Evolutionary conservation across 2,113 vertebrate species (phyloP).

Genomic region (Ia io): DNA sequence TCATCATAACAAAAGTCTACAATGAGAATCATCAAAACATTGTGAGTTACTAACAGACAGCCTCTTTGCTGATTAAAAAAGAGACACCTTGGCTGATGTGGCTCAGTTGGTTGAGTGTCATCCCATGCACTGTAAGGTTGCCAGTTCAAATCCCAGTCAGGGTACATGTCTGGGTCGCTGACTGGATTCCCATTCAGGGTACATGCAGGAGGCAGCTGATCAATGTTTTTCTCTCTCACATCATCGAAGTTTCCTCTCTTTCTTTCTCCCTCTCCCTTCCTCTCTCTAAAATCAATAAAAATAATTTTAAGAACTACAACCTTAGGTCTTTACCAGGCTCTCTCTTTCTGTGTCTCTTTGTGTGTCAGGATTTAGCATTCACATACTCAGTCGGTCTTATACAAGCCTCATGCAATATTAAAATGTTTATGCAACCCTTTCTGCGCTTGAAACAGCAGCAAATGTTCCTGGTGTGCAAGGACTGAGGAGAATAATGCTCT

Average conservation of each 20-base stretch:
- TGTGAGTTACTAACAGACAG: constrained; percentile 52
- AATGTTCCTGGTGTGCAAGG: constrained; percentile 70
- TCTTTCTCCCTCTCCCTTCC: background rate
- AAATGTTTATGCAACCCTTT: constrained; percentile 84
- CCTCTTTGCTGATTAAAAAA: constrained; percentile 54
- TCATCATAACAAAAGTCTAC: constrained; percentile 57
- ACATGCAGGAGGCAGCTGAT: background rate
- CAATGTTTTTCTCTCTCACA: background rate
- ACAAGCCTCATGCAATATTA: constrained; percentile 86
- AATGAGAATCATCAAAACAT: constrained; percentile 62
- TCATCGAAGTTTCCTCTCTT: background rate
- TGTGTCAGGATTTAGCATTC: constrained; percentile 78
- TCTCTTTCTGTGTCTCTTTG: constrained; percentile 60
- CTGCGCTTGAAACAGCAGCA: constrained; percentile 78
- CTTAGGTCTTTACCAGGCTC: constrained; percentile 57
- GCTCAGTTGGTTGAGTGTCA: background rate
- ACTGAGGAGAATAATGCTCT: constrained; percentile 76
- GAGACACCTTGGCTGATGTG: background rate
- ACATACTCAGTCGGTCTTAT: constrained; percentile 82
- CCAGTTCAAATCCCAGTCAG: background rate
- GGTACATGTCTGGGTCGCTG: background rate
- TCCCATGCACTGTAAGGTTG: background rate
- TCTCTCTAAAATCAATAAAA: background rate
- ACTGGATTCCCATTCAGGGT: background rate
- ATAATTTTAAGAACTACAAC: constrained; percentile 1